phyloP scores from a whole-genome alignment of 1,140 invertebrate genomes.

The Rhysida immarginata region DNA sequence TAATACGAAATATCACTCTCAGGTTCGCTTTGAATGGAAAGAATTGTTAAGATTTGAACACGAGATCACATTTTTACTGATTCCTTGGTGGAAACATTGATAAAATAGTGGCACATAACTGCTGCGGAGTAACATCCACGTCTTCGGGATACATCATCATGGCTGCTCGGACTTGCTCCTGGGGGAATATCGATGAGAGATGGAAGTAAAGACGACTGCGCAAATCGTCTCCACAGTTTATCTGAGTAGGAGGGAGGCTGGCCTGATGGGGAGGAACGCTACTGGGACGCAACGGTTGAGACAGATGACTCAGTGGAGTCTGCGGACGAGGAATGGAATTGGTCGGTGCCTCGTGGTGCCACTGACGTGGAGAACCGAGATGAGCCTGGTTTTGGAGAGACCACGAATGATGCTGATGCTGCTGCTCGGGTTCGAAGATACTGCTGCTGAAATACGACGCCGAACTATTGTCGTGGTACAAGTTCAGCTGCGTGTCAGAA shows the following conservation, averaged over 20 bases:
- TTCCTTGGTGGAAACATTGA: conserved; percentile 43
- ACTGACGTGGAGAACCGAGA: background rate
- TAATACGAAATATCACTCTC: too few species aligned
- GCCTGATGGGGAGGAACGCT: conserved; percentile 1
- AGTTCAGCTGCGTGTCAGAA: conserved; percentile 49
- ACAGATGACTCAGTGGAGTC: background rate
- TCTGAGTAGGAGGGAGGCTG: background rate
- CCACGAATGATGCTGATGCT: conserved; percentile 21
- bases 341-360: background rate
- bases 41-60: too few species aligned
- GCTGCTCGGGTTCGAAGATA: conserved; percentile 4
- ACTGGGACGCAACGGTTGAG: background rate
- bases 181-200: conserved; percentile 69
- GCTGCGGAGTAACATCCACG: conserved; percentile 69
- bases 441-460: conserved; percentile 11
- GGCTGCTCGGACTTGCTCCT: conserved; percentile 65
- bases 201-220: conserved; percentile 64
- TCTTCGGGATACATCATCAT: conserved; percentile 74
- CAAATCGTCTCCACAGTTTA: conserved; percentile 39
- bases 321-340: background rate
- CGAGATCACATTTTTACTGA: too few species aligned
- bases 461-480: conserved; percentile 22
- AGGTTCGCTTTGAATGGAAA: too few species aligned
- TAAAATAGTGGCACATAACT: conserved; percentile 73
- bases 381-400: conserved; percentile 16